Percentiles rank a stretch among this genome's conserved stretches.
Evolutionary conservation across 2,797 vertebrate species (phyloP).

Genomic region (Schizothorax lantsangensis): DNA sequence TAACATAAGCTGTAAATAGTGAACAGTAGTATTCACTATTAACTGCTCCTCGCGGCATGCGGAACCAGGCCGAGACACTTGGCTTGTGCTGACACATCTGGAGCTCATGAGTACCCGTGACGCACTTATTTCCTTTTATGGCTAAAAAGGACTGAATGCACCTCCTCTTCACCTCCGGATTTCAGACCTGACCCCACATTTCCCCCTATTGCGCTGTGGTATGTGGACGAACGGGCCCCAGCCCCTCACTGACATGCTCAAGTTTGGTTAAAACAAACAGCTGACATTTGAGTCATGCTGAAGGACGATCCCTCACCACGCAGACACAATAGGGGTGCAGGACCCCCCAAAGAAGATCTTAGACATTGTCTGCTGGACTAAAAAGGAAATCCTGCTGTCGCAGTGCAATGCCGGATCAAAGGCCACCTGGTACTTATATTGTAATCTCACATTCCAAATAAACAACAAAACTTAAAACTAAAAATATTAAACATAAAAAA

Average conservation of each 20-base stretch:
- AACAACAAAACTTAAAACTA: not conserved
- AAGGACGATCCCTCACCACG: constrained; percentile 39
- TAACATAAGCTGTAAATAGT: constrained; percentile 11
- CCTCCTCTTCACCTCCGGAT: constrained; percentile 43
- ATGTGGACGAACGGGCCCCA: constrained; percentile 46
- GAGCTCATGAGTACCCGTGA: constrained; percentile 58
- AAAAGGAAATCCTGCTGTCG: constrained; percentile 34
- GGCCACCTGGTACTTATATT: constrained; percentile 30
- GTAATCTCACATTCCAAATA: constrained; percentile 20
- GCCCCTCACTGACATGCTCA: constrained; percentile 57
- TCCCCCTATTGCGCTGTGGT: constrained; percentile 56
- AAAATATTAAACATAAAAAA: not conserved
- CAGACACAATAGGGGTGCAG: constrained; percentile 42
- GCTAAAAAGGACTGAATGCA: constrained; percentile 61
- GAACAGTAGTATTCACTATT: constrained; percentile 27
- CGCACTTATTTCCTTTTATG: constrained; percentile 72
- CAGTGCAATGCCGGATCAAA: not conserved
- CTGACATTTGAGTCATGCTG: constrained; percentile 47
- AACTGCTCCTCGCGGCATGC: constrained; percentile 38
- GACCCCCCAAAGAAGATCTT: constrained; percentile 45
- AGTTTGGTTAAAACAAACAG: constrained; percentile 67
- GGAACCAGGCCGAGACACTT: constrained; percentile 54
- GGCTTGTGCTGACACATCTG: constrained; percentile 68
- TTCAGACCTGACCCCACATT: constrained; percentile 56
- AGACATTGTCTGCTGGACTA: constrained; percentile 22